Base-by-base conservation (phyloP, 2,797 vertebrate genomes). In the Peromyscus melanophrys region DNA sequence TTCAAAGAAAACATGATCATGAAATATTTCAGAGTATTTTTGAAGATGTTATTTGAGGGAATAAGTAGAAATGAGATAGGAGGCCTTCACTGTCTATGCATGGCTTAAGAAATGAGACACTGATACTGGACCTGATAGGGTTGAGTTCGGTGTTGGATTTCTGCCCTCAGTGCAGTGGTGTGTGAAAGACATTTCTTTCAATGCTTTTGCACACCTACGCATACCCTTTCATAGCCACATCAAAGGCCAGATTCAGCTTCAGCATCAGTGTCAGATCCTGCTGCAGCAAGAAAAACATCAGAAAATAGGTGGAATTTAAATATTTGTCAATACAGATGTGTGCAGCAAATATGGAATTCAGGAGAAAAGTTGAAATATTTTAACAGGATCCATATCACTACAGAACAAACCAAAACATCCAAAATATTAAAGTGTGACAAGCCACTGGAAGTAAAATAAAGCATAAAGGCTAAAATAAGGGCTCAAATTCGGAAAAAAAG, bases 1-100 rank as follows among this genome's bases (percentile, higher is more conserved):
- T 95, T 92, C 57, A 96, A 96, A 95, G 59, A 75, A 90, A 91
- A 94, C 17, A 63, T 61, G 59, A 37, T 84, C 59, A 40, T 69
- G 17, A 59, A 96, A 49, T 19, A 89, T 1, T 52, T 82, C 21
- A 84, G 55, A 65, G 37, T 57, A 65, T 69, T 95, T 90, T 19
- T 87, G 69, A 96, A 92, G 83, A 94, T 19, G 52, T 27, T 96
- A 76, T 94, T 89, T 92, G 85, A 94, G 34, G 31, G 11, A 49
- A 83, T 73, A 96, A 93, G 84, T 34, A 63, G 63, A 6, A 40
- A 25, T 75, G 49, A 89, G 52, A 73, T 31, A 95, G 23, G 10
- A 92, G 29, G 4, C 34, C 8, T n/a, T 76, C 0, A 0, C 75
- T 94, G 46, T 86, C 31, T 61, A 59, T 37, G 11, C 3, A 75